Evolutionary conservation across 2,888 invertebrate species (phyloP).

Genomic region (Stenolophus ochropezus): DNA sequence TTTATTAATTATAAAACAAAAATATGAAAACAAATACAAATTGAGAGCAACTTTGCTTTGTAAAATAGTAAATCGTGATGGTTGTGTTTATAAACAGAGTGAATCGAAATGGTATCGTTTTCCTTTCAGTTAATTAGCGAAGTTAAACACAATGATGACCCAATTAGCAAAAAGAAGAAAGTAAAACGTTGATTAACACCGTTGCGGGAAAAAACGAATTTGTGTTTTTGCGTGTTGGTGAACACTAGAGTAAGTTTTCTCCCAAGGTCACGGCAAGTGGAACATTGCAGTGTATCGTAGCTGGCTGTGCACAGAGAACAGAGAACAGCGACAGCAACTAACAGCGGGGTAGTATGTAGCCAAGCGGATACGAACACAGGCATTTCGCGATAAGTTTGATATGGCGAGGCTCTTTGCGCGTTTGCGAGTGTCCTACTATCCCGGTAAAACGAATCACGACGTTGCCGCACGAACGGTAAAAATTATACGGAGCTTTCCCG

Average conservation of each 20-base stretch:
- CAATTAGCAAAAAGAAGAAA: conserved; percentile 41
- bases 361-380: conserved; percentile 41
- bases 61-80: no score
- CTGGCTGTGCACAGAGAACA: no score
- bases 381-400: conserved; percentile 47
- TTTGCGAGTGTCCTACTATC: conserved; percentile 55
- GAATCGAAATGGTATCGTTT: background rate
- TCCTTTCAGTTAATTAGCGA: conserved; percentile 18
- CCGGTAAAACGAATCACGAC: conserved; percentile 60
- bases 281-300: conserved; percentile 15
- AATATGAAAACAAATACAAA: no score
- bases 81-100: no score
- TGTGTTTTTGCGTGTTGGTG: conserved; percentile 10
- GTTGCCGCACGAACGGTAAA: conserved; percentile 53
- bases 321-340: no score
- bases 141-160: conserved; percentile 28
- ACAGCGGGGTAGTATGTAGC: conserved; percentile 37
- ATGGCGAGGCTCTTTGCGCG: conserved; percentile 12
- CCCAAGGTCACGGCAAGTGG: conserved; percentile 43
- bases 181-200: conserved; percentile 24
- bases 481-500: conserved; percentile 57
- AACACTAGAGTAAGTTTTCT: conserved; percentile 25
- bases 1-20: no score
- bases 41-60: no score
- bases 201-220: conserved; percentile 11